Evolutionary conservation across 2,888 invertebrate species (phyloP).

Genomic region (Andrena fulva): DNA sequence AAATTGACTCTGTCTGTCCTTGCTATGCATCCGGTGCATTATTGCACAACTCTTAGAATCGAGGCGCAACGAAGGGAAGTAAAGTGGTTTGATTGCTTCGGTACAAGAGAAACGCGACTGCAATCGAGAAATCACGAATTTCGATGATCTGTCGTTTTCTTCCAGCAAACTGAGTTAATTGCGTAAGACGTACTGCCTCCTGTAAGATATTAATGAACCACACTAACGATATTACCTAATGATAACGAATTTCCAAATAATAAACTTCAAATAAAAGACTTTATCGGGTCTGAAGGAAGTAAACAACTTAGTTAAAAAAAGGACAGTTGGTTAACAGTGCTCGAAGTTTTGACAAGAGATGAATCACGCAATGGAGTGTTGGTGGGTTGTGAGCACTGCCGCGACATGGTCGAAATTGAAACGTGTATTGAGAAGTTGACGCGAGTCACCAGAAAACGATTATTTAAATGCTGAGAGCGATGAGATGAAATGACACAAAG

Average conservation of each 20-base stretch:
- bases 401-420: neutral
- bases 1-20: conserved; percentile 47
- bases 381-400: neutral
- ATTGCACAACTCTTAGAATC: conserved; percentile 40
- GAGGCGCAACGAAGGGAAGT: conserved; percentile 16
- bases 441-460: conserved; percentile 20
- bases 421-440: neutral
- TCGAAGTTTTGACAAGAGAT: neutral
- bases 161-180: neutral
- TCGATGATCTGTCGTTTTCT: neutral
- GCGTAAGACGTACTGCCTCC: no score
- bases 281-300: neutral
- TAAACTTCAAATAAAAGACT: no score
- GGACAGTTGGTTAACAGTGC: neutral
- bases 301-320: neutral
- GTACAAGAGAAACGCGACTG: conserved; percentile 7
- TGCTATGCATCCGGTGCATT: conserved; percentile 57
- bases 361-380: neutral
- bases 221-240: no score
- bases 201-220: no score
- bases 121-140: conserved; percentile 25
- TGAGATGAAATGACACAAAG: conserved; percentile 43
- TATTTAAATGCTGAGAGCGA: conserved; percentile 55
- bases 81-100: conserved; percentile 23
- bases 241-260: no score